These are phyloP conservation scores for Darevskia mixta DNA, from an alignment of 2,797 vertebrate species.

Conservation along the genomic window DNA sequence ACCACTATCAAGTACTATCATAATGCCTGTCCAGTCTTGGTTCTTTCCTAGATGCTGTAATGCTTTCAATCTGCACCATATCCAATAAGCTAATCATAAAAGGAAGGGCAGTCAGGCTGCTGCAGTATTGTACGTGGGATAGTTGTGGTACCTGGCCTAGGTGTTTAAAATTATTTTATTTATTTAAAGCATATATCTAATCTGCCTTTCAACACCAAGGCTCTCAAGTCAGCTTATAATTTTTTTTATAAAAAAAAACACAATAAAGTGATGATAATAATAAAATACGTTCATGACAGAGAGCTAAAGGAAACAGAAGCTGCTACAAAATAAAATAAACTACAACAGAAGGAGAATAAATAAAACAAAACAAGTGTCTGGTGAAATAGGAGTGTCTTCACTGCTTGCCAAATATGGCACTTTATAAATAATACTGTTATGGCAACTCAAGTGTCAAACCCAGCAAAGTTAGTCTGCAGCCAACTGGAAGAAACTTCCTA, in stretches of 20 bases:
- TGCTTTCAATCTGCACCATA: background rate
- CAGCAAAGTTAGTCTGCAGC: background rate
- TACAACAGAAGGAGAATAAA: background rate
- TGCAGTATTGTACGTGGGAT: background rate
- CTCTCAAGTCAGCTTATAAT: background rate
- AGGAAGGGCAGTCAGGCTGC: background rate
- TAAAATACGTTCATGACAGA: background rate
- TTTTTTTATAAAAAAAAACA: background rate
- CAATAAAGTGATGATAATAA: background rate
- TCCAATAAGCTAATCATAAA: background rate
- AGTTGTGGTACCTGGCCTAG: background rate
- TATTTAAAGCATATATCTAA: background rate
- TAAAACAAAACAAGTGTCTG: background rate
- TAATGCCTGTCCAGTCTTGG: background rate
- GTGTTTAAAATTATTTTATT: background rate
- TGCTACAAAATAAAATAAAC: background rate
- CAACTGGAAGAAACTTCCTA: background rate
- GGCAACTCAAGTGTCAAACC: background rate
- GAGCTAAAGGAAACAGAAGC: background rate
- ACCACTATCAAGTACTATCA: background rate
- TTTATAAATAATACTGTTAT: background rate
- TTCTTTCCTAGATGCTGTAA: background rate
- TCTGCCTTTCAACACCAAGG: background rate
- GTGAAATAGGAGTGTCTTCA: background rate
- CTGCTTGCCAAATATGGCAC: background rate